Conservation (phyloP, 2,888 invertebrate species). For the Nezara viridula region DNA sequence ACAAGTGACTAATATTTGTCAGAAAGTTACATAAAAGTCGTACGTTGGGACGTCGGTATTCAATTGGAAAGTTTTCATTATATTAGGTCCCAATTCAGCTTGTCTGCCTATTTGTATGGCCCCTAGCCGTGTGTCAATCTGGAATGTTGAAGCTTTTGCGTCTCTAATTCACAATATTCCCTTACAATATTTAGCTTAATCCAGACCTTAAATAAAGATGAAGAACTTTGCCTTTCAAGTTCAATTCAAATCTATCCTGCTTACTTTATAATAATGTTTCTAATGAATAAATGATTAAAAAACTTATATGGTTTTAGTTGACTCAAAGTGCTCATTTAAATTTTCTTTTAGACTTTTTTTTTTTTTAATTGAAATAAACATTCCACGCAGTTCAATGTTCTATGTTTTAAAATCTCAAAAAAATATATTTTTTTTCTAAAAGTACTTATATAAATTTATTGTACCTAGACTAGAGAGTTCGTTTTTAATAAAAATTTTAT, state of each 20-base stretch:
- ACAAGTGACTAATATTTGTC: constrained; percentile 20
- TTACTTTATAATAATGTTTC: background rate
- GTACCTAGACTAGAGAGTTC: too few relatives aligned
- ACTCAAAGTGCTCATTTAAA: too few relatives aligned
- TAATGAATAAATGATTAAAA: background rate
- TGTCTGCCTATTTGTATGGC: background rate
- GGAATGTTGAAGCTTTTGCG: background rate
- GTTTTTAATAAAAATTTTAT: too few relatives aligned
- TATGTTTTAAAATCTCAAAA: too few relatives aligned
- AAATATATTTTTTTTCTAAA: too few relatives aligned
- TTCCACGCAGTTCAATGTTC: too few relatives aligned
- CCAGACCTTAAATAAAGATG: background rate
- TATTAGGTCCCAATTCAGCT: constrained; percentile 1
- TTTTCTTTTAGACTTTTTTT: too few relatives aligned
- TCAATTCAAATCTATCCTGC: background rate
- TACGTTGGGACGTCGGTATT: background rate
- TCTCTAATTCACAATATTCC: background rate
- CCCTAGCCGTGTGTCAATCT: background rate
- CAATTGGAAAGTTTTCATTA: constrained; percentile 38
- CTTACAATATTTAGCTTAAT: background rate
- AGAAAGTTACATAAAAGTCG: background rate
- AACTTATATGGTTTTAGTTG: too few relatives aligned
- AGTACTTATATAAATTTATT: too few relatives aligned
- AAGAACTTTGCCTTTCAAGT: background rate
- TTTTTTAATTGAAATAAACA: too few relatives aligned